Conservation (phyloP, 2,113 vertebrate species). For the Cyprinodon tularosa region DNA sequence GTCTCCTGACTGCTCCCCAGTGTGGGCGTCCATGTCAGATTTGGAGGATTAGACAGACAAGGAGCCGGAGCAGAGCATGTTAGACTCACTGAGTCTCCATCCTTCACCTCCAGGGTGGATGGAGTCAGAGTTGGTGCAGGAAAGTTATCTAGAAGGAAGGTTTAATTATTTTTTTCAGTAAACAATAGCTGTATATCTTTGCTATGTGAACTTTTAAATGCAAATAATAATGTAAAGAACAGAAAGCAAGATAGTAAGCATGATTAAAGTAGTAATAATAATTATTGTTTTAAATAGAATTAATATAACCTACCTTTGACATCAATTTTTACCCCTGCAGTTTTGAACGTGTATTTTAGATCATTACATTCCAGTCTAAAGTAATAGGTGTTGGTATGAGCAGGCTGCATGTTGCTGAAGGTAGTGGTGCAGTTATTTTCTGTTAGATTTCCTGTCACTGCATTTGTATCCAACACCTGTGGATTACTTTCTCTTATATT, state of each 20-base stretch:
- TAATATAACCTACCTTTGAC: slow-evolving; percentile 4
- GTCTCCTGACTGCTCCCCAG: slow-evolving; percentile 7
- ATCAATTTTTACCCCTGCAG: accelerated
- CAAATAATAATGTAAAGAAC: no score
- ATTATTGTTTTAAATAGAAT: no score
- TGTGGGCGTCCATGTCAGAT: slow-evolving; percentile 46
- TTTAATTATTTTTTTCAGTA: not conserved
- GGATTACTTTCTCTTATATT: not conserved
- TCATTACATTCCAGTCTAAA: slow-evolving; percentile 4
- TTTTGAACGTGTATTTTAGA: accelerated
- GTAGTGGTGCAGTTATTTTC: slow-evolving; percentile 7
- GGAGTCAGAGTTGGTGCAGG: slow-evolving; percentile 6
- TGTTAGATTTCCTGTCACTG: not conserved
- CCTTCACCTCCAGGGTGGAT: slow-evolving; percentile 23
- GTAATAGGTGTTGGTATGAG: not conserved
- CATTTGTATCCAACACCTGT: not conserved
- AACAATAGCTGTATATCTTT: not conserved
- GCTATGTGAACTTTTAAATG: no score
- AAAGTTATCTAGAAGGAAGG: slow-evolving; percentile 9
- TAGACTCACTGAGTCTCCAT: slow-evolving; percentile 44
- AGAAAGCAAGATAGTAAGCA: no score
- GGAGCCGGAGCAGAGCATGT: slow-evolving; percentile 42
- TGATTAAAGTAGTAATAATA: no score
- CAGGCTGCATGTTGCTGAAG: not conserved
- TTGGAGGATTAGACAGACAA: slow-evolving; percentile 44